Base-by-base conservation (phyloP, 1,140 invertebrate species). In the Philopotamus ludificatus region DNA sequence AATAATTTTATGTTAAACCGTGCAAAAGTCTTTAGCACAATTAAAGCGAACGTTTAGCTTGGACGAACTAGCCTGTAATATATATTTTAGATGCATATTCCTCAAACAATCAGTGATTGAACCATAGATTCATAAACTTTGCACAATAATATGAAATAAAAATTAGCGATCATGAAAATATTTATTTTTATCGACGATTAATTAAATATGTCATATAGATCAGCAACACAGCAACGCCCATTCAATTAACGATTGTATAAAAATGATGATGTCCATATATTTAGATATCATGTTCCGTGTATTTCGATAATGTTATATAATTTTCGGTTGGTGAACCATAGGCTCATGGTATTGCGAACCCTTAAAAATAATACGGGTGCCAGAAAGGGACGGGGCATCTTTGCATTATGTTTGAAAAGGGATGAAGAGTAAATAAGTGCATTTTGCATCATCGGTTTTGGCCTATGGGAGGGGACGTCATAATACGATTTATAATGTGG, bases 361-460 rank as follows among this genome's bases (percentile, higher is more conserved):
- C 68, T 70, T 66, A 70, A 70, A 70, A 70, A 65, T 67, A 57
- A 70, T 67, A 62, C 53, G 58, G 62, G 63, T 49, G 68, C 28
- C 44, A 10, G 53, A 70, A 65, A 64, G 68, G 60, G 68, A 70
- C 57, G 20, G 42, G 23, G 59, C 54, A 20, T 20, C 23, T 15
- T n/a, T 34, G 22, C 47, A 49, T 62, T 62, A 47, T 61, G 42
- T 45, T 51, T n/a, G 54, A 55, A 66, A 58, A 64, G 65, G 58
- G 68, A 67, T 28, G 57, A 47, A 28, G 53, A 42, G 65, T 54
- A 63, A 70, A 70, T 67, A 64, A 70, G 65, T 70, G 68, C 68
- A 70, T 66, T 70, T 70, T 67, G 68, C 68, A 70, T 70, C 65
- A 70, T 70, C 49, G 68, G 65, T 53, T 66, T 62, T 18, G 58